Conservation (phyloP, 2,113 vertebrate species). For the Patagioenas fasciata region DNA sequence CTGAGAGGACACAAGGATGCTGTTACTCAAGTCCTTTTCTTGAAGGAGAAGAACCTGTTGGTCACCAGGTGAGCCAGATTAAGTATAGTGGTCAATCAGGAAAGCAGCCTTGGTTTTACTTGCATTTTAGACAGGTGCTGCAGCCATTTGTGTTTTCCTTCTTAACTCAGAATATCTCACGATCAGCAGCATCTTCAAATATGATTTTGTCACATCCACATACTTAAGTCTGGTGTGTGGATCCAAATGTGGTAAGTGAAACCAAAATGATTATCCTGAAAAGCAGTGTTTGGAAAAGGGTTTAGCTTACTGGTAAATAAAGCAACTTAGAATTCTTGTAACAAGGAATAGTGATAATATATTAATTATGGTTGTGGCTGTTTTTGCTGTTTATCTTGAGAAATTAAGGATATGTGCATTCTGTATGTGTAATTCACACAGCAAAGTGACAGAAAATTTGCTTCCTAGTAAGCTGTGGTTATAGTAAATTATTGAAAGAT, state of each 20-base stretch:
- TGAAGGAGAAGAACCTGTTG: slow-evolving; percentile 89
- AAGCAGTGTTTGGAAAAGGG: neutral
- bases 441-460: neutral
- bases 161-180: neutral
- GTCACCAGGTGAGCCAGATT: slow-evolving; percentile 84
- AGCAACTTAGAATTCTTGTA: neutral
- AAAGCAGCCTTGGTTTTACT: neutral
- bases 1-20: slow-evolving; percentile 93
- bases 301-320: neutral
- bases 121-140: neutral
- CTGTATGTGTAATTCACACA: neutral
- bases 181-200: neutral
- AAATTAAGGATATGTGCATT: neutral
- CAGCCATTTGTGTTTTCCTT: neutral
- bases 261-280: neutral
- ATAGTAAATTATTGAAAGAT: neutral
- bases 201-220: neutral
- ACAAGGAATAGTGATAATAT: neutral
- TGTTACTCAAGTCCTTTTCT: slow-evolving; percentile 87
- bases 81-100: neutral
- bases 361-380: neutral
- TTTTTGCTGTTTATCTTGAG: neutral
- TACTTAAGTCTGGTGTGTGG: neutral
- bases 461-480: neutral
- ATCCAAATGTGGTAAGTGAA: neutral